These are phyloP conservation scores for Bibio marci DNA, from an alignment of 2,888 invertebrate species.

Conservation along the genomic window DNA sequence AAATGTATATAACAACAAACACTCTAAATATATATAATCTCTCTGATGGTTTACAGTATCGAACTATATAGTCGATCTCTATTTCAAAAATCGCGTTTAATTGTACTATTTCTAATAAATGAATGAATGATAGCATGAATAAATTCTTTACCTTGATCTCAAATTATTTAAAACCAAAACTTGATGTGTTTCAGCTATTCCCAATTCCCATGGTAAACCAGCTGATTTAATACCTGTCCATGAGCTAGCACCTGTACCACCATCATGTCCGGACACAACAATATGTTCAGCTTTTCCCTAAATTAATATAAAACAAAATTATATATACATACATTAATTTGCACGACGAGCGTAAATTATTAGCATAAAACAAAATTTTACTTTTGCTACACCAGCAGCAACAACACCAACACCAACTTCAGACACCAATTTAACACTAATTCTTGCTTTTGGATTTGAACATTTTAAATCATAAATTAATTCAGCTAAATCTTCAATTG, in stretches of 20 bases:
- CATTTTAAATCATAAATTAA: slow-evolving; percentile 96
- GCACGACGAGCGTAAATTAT: too few relatives aligned
- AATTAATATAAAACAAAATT: too few relatives aligned
- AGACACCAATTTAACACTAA: slow-evolving; percentile 95
- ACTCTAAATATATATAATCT: too few relatives aligned
- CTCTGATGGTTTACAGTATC: too few relatives aligned
- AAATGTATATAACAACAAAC: too few relatives aligned
- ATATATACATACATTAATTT: too few relatives aligned
- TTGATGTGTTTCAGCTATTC: slow-evolving; percentile 96
- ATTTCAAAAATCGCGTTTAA: slow-evolving; percentile 2
- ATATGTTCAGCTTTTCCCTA: slow-evolving; percentile 97
- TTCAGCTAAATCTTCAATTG: slow-evolving; percentile 96
- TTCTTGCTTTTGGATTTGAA: slow-evolving; percentile 85
- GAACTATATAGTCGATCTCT: not conserved
- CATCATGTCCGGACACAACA: slow-evolving; percentile 97
- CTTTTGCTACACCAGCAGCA: slow-evolving; percentile 96
- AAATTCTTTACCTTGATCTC: slow-evolving; percentile 47
- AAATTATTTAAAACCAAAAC: slow-evolving; percentile 86
- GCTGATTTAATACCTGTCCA: slow-evolving; percentile 99
- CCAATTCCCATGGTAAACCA: slow-evolving; percentile 97
- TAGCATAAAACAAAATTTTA: slow-evolving; percentile 19
- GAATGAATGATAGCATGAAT: too few relatives aligned
- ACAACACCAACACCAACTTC: slow-evolving; percentile 98
- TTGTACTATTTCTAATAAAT: too few relatives aligned
- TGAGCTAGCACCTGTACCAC: slow-evolving; percentile 95